These are phyloP conservation scores for Amazona finschi DNA, from an alignment of 2,797 vertebrate species.

Conservation along the genomic window DNA sequence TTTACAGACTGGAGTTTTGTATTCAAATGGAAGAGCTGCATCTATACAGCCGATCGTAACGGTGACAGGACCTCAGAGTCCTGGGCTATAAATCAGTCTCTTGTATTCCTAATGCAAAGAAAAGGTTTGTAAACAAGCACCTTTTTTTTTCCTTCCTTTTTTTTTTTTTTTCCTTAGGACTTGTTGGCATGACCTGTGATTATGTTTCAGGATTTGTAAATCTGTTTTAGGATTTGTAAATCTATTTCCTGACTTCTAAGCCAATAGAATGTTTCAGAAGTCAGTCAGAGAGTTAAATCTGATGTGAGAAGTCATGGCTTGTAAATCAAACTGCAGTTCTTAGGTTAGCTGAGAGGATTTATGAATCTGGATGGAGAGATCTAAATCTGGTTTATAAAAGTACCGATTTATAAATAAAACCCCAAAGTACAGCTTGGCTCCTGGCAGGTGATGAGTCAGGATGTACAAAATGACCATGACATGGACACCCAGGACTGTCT, in stretches of 20 bases:
- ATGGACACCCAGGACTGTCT: not conserved
- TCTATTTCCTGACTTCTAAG: slow-evolving; percentile 48
- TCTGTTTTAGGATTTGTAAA: slow-evolving; percentile 57
- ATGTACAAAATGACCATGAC: not conserved
- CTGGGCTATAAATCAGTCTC: not conserved
- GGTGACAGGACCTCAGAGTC: not conserved
- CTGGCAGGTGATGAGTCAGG: not conserved
- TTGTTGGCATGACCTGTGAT: slow-evolving; percentile 15
- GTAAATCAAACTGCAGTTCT: slow-evolving; percentile 51
- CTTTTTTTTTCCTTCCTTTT: no score
- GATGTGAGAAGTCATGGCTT: slow-evolving; percentile 45
- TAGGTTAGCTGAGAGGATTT: slow-evolving; percentile 55
- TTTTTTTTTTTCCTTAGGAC: not conserved
- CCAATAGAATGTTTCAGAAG: slow-evolving; percentile 43
- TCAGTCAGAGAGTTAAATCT: slow-evolving; percentile 56
- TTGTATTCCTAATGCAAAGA: not conserved
- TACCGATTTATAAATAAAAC: slow-evolving; percentile 9
- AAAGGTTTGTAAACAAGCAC: slow-evolving; percentile 9
- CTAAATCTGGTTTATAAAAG: slow-evolving; percentile 55
- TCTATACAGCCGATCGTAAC: not conserved
- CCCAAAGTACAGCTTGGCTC: not conserved
- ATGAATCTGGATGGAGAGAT: slow-evolving; percentile 46
- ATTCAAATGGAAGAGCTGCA: not conserved
- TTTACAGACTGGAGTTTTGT: not conserved
- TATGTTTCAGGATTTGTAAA: slow-evolving; percentile 42